Base-by-base conservation (phyloP, 2,113 vertebrate species). In the Paradisaea rubra region DNA sequence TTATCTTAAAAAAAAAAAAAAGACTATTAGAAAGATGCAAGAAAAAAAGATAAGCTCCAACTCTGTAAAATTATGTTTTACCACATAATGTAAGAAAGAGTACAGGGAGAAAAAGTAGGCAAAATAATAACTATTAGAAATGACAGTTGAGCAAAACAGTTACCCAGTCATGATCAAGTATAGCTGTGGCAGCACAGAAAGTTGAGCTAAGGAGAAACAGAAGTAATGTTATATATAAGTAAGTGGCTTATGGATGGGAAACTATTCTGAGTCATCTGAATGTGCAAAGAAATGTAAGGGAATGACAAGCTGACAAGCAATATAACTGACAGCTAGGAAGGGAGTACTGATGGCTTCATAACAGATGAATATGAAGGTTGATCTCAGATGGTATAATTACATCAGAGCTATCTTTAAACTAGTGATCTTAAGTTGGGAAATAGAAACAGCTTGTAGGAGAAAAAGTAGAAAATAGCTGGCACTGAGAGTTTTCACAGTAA, bases 391-490 rank as follows among this genome's bases (percentile, higher is more conserved):
- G 5, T 76, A 11, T 47, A 76, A 78, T 57, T 69, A 37, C 44
- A 37, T 88, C 80, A 42, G 42, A 63, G 50, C 71, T 96, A 66
- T 83, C 90, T 93, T 93, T 93, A 94, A 83, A 90, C 59, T 66
- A 70, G 52, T 68, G 79, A 80, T 69, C 63, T 88, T 81, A 70
- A 71, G 47, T 25, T 83, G 72, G 72, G 91, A 93, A 94, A 88
- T 33, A 90, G 74, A 87, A 94, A 79, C 70, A 77, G 63, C 84
- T 89, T 85, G 81, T 64, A 68, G 71, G 66, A 94, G 88, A 89
- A 24, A 73, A 93, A 92, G 91, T 27, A 60, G 73, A 88, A 96
- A 93, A 93, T 77, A 93, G 49, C 70, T 76, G 66, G 13, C 68
- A 64, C 63, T 73, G 64, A 93, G 66, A 91, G 50, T 85, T 93